phyloP scores from a whole-genome alignment of 2,888 invertebrate species.

The Lasioglossum villosulum region DNA sequence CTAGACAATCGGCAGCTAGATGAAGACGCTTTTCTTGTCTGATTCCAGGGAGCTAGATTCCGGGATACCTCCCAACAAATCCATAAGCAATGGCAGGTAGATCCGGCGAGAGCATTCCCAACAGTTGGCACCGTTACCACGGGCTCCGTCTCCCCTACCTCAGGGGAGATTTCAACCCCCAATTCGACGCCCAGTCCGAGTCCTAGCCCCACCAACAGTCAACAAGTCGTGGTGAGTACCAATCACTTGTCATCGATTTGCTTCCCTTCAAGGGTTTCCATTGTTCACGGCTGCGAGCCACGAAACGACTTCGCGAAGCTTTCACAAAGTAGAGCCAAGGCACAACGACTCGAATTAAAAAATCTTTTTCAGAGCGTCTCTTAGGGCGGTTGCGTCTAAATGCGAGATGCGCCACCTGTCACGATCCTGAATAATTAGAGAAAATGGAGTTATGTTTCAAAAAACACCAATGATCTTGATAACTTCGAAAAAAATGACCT shows the following conservation, averaged over 20 bases:
- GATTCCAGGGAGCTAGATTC: constrained; percentile 87
- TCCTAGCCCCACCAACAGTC: constrained; percentile 81
- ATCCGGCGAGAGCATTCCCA: constrained; percentile 82
- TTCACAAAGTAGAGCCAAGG: background rate
- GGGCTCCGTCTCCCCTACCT: constrained; percentile 72
- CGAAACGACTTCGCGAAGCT: background rate
- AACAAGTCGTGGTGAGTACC: constrained; percentile 79
- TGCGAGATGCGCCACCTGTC: too few species aligned
- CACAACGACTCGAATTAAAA: too few species aligned
- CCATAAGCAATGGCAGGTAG: constrained; percentile 88
- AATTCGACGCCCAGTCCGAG: constrained; percentile 82
- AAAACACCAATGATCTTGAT: too few species aligned
- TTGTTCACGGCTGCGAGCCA: background rate
- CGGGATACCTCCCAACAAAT: constrained; percentile 91
- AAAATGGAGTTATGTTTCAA: too few species aligned
- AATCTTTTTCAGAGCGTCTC: too few species aligned
- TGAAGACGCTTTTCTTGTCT: background rate
- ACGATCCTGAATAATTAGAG: too few species aligned
- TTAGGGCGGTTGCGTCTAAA: too few species aligned
- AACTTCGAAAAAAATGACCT: too few species aligned
- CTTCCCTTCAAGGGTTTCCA: background rate
- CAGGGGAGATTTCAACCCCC: constrained; percentile 75
- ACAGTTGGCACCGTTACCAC: constrained; percentile 78
- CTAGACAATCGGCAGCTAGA: background rate
- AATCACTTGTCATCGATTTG: constrained; percentile 39